Base-by-base conservation (phyloP, 2,797 vertebrate genomes). In the Hafferia zeledoni region DNA sequence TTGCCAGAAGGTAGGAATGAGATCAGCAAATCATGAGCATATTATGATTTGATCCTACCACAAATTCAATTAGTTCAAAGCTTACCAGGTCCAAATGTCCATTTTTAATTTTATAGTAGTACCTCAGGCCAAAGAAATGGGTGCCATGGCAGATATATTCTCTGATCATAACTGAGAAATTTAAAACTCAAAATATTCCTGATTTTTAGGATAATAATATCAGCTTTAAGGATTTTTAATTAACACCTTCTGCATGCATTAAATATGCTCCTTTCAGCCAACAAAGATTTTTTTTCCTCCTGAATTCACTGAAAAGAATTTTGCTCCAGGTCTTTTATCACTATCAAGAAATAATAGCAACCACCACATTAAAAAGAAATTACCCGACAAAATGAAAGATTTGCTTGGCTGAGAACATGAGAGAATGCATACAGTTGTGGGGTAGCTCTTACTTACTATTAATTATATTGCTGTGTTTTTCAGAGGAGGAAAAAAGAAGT, bases 141-240 rank as follows among this genome's bases (percentile, higher is more conserved):
- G 50, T 92, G 33, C 52, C 31, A n/a, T 37, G 49, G 77, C 31
- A 86, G 74, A 95, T 84, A 78, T 80, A 52, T 78, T 92, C 87
- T 90, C 43, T 46, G n/a, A 77, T 27, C 92, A 97, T 97, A 92
- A 93, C 88, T 60, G 84, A 94, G 95, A 84, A 41, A 89, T 90
- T 96, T 83, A 92, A 83, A 83, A 94, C 55, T 93, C 82, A 78
- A 95, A 95, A 90, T 93, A 95, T 69, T 91, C 61, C 47, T 46
- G 59, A 74, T 61, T 82, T 90, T 87, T 72, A 89, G 56, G 80
- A 35, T 69, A 94, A 63, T 87, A 96, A 93, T 95, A 49, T 83
- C 89, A 94, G 43, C 90, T 89, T 81, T 69, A 96, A 93, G 52
- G 16, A 90, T 94, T 97, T 96, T 97, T 96, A 97, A 97, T 97